Conservation (phyloP, 2,888 invertebrate genomes). For the Limnephilus lunatus region DNA sequence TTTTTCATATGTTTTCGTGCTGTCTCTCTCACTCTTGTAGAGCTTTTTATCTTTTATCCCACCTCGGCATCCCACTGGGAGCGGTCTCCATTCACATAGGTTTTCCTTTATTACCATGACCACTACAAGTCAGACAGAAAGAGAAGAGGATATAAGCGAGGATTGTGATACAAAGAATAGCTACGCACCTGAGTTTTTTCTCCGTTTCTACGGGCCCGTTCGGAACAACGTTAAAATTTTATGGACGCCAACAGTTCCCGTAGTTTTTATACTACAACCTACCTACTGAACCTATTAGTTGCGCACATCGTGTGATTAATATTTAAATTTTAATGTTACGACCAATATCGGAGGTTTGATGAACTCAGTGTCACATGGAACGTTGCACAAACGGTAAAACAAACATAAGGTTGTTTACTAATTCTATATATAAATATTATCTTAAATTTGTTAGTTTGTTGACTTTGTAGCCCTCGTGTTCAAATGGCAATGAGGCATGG, state of each 20-base stretch:
- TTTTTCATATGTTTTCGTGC: conserved; percentile 57
- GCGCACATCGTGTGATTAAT: conserved; percentile 1
- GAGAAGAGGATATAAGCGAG: background rate
- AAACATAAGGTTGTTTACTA: background rate
- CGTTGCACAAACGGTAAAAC: conserved; percentile 8
- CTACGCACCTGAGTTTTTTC: conserved; percentile 25
- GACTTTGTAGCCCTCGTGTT: background rate
- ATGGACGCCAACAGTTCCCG: conserved; percentile 8
- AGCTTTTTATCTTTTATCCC: background rate
- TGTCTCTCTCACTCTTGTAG: conserved; percentile 34
- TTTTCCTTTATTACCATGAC: conserved; percentile 27
- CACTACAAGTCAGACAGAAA: background rate
- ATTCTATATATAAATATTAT: background rate
- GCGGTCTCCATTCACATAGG: conserved; percentile 36
- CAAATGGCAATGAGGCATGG: background rate
- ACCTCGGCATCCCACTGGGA: background rate
- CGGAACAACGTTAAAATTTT: background rate
- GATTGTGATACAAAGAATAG: conserved; percentile 10
- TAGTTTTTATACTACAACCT: background rate
- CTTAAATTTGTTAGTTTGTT: background rate
- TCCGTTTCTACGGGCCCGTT: background rate
- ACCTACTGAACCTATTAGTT: background rate
- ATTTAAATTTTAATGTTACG: conserved; percentile 2
- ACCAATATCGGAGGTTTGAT: background rate
- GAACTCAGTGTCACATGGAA: conserved; percentile 23